Evolutionary conservation across 2,113 vertebrate genomes (phyloP).

Genomic region (Bubalus kerabau): DNA sequence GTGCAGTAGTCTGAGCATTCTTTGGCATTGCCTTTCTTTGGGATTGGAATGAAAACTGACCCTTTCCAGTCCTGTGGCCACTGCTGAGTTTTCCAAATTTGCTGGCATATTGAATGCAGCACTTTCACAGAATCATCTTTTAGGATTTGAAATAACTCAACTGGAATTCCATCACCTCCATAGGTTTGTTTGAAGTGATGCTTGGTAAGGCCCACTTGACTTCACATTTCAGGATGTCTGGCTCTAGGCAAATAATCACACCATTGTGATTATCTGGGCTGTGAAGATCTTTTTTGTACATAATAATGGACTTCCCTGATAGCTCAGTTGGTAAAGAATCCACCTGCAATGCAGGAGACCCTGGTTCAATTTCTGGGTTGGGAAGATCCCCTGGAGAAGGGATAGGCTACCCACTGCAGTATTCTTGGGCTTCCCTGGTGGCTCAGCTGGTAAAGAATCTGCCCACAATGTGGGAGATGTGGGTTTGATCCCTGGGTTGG

Average conservation of each 20-base stretch:
- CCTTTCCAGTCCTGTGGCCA: not conserved
- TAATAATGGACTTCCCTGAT: not conserved
- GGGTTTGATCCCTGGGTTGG: not conserved
- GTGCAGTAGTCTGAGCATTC: not conserved
- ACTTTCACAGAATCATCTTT: not conserved
- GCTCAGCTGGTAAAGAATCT: not conserved
- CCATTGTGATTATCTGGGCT: not conserved
- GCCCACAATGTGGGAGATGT: not conserved
- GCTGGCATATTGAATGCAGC: not conserved
- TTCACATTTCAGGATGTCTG: not conserved
- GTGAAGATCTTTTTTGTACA: not conserved
- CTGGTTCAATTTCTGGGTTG: not conserved
- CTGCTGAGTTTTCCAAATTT: too few relatives aligned
- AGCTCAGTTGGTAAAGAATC: not conserved
- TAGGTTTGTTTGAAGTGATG: not conserved
- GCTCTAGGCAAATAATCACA: not conserved
- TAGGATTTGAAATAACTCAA: not conserved
- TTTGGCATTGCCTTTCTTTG: not conserved
- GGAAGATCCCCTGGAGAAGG: not conserved
- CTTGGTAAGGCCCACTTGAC: not conserved
- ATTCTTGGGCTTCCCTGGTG: not conserved
- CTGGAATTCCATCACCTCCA: not conserved
- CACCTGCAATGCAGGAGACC: fast-evolving
- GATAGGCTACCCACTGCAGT: not conserved
- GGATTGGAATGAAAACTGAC: not conserved